phyloP scores from a whole-genome alignment of 2,888 invertebrate genomes.

The Morpho helenor region DNA sequence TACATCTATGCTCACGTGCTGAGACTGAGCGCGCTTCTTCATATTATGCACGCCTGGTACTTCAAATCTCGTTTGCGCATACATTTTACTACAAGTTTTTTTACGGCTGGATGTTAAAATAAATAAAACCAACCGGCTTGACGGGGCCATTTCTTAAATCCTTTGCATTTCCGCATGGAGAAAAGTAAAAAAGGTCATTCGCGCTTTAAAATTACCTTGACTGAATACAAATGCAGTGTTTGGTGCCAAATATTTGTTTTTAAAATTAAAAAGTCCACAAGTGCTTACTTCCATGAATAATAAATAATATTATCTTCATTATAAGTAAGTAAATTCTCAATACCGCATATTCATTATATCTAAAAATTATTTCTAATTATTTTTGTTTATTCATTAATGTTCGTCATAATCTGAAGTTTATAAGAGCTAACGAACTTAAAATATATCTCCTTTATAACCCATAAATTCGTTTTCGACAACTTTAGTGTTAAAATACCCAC shows the following conservation, averaged over 20 bases:
- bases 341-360: too few species aligned
- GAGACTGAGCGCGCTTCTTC: slow-evolving; percentile 47
- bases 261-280: background rate
- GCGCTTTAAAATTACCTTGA: slow-evolving; percentile 51
- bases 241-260: slow-evolving; percentile 21
- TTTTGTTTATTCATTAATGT: too few species aligned
- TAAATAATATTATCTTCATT: too few species aligned
- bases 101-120: slow-evolving; percentile 61
- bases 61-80: slow-evolving; percentile 69
- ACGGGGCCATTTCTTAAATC: slow-evolving; percentile 62
- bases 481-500: too few species aligned
- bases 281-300: too few species aligned
- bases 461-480: too few species aligned
- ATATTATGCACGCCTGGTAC: slow-evolving; percentile 66
- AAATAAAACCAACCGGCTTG: slow-evolving; percentile 66
- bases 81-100: slow-evolving; percentile 71
- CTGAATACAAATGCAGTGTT: slow-evolving; percentile 33
- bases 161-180: slow-evolving; percentile 71
- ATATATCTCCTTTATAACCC: too few species aligned
- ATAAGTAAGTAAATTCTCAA: too few species aligned
- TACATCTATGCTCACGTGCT: slow-evolving; percentile 48
- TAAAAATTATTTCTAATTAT: too few species aligned
- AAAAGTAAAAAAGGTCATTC: slow-evolving; percentile 68
- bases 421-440: too few species aligned
- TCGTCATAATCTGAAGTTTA: too few species aligned